These are phyloP conservation scores for Anguilla rostrata DNA, from an alignment of 2,113 vertebrate species.

Conservation along the genomic window DNA sequence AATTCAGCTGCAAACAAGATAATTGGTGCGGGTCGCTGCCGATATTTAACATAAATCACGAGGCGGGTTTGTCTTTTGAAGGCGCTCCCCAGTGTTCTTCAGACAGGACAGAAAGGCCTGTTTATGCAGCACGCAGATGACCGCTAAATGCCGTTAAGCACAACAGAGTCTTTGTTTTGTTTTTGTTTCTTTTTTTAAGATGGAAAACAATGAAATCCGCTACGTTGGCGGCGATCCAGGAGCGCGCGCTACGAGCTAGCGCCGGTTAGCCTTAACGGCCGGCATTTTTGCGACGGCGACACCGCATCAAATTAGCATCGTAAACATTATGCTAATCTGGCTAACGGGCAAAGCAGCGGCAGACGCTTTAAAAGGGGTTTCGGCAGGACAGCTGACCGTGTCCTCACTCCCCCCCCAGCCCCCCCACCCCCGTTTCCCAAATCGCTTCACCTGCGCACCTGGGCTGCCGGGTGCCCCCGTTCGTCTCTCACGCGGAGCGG, in stretches of 20 bases:
- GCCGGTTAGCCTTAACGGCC: conserved; percentile 50
- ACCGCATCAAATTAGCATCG: conserved; percentile 65
- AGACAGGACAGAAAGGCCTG: conserved; percentile 30
- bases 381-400: background rate
- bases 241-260: conserved; percentile 73
- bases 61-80: conserved; percentile 46
- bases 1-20: conserved; percentile 28
- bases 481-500: background rate
- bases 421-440: background rate
- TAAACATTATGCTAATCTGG: conserved; percentile 62
- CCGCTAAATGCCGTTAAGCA: too few relatives aligned
- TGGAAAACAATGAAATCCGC: background rate
- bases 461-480: too few relatives aligned
- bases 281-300: conserved; percentile 59
- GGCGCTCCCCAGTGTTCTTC: conserved; percentile 55
- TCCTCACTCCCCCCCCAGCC: too few relatives aligned
- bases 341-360: conserved; percentile 31
- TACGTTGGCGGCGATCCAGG: conserved; percentile 50
- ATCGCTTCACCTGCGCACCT: background rate
- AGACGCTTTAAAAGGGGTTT: background rate
- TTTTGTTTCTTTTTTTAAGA: background rate
- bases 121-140: background rate
- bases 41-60: conserved; percentile 63
- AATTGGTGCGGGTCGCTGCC: conserved; percentile 58
- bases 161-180: background rate